Percentiles rank a stretch among this genome's conserved stretches.
These are phyloP conservation scores for Irena cyanogastra DNA, from an alignment of 2,113 vertebrate genomes.

Conservation along the genomic window DNA sequence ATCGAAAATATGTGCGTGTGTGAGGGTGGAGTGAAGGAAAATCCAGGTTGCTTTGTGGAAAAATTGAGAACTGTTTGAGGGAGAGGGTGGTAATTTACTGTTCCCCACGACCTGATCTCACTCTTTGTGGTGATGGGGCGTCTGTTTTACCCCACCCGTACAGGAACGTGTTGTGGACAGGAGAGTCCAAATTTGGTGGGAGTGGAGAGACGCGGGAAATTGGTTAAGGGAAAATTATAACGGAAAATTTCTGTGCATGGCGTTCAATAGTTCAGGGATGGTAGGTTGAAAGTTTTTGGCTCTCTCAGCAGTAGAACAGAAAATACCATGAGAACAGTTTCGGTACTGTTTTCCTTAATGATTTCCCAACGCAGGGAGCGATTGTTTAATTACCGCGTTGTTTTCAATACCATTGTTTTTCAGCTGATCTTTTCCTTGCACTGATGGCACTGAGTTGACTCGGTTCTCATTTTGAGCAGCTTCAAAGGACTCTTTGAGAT, in stretches of 20 bases:
- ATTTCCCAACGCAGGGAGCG: not conserved
- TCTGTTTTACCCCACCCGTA: rapidly evolving
- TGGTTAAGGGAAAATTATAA: not conserved
- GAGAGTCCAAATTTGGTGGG: rapidly evolving
- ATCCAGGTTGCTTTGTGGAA: too few species aligned
- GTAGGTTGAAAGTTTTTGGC: rapidly evolving
- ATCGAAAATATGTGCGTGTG: rapidly evolving
- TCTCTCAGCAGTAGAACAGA: not conserved
- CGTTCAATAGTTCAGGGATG: rapidly evolving
- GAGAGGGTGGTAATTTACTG: rapidly evolving
- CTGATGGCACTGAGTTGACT: not conserved
- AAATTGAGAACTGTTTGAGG: rapidly evolving
- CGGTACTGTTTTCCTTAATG: rapidly evolving
- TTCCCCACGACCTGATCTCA: rapidly evolving
- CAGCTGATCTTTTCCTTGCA: not conserved
- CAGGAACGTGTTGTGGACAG: rapidly evolving
- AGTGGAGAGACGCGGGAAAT: not conserved
- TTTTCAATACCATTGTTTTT: not conserved
- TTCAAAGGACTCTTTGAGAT: not conserved
- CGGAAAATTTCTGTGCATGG: rapidly evolving
- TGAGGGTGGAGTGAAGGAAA: rapidly evolving
- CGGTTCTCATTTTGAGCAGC: not conserved
- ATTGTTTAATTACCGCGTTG: rapidly evolving
- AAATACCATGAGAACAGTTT: not conserved
- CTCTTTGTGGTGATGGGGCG: rapidly evolving